Evolutionary conservation across 1,140 invertebrate species (phyloP).

Genomic region (Mizuhopecten yessoensis): DNA sequence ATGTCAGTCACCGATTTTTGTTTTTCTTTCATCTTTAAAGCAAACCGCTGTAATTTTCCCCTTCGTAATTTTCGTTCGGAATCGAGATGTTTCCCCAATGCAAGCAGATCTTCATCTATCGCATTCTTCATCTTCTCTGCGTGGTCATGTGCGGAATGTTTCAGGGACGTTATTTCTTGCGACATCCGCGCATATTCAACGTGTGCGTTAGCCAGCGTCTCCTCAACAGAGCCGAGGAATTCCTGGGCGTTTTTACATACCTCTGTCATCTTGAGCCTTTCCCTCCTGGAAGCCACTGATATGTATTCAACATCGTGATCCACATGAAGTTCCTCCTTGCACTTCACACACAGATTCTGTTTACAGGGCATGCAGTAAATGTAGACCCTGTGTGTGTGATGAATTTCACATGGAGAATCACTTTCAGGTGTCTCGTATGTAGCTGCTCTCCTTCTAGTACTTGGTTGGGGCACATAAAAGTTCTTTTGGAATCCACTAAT

Average conservation of each 20-base stretch:
- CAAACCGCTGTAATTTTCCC: neutral
- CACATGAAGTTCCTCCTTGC: neutral
- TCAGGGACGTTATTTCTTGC: neutral
- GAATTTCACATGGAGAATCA: neutral
- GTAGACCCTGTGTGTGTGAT: neutral
- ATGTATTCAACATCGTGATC: neutral
- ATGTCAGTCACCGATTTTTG: neutral
- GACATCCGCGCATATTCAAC: neutral
- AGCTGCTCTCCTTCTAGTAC: neutral
- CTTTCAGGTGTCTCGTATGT: neutral
- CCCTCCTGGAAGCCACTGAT: neutral
- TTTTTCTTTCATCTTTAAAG: neutral
- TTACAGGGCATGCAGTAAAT: conserved; percentile 13
- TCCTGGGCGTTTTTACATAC: neutral
- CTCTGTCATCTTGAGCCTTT: neutral
- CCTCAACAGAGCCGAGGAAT: neutral
- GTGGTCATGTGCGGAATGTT: neutral
- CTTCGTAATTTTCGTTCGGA: neutral
- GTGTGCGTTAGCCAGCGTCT: neutral
- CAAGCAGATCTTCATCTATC: neutral
- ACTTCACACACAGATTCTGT: neutral
- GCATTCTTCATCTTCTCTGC: neutral
- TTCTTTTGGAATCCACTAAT: neutral
- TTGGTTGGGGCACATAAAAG: neutral
- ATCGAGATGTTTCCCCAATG: neutral